A percentile compares a stretch with the other conserved stretches of the same genome.
phyloP scores from a whole-genome alignment of 1,140 invertebrate species.

The Habropoda laboriosa region DNA sequence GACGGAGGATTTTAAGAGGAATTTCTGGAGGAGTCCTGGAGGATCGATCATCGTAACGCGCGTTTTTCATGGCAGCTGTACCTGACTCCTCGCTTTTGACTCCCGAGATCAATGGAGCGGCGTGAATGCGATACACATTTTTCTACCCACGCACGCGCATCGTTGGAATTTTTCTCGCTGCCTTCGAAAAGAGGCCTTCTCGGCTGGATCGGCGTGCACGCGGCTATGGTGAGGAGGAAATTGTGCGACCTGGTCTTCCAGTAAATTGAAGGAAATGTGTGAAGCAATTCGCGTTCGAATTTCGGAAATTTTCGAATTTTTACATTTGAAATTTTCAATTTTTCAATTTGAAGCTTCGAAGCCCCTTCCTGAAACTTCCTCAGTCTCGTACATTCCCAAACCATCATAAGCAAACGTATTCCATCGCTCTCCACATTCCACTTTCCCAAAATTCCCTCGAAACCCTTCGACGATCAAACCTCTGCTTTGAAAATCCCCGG shows the following conservation, averaged over 20 bases:
- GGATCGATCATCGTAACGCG: slow-evolving; percentile 58
- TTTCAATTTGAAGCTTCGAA: too few species aligned
- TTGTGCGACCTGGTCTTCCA: too few species aligned
- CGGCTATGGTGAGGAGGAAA: too few species aligned
- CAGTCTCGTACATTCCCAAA: too few species aligned
- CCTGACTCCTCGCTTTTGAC: slow-evolving; percentile 56
- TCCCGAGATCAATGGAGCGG: slow-evolving; percentile 60
- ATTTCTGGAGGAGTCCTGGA: slow-evolving; percentile 1
- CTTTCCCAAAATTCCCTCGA: background rate
- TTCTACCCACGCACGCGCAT: slow-evolving; percentile 67
- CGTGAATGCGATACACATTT: slow-evolving; percentile 63
- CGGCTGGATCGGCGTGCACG: background rate
- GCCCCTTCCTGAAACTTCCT: too few species aligned
- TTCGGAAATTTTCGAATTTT: background rate
- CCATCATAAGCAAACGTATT: too few species aligned
- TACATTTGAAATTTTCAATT: background rate
- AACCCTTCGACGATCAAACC: too few species aligned
- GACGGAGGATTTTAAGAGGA: background rate
- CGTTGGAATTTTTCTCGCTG: slow-evolving; percentile 52
- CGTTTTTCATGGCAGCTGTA: slow-evolving; percentile 65
- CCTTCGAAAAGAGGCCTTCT: slow-evolving; percentile 9
- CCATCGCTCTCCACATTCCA: background rate
- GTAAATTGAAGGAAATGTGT: too few species aligned
- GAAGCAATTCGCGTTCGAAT: too few species aligned
- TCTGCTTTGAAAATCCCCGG: slow-evolving; percentile 1